Percentiles rank a stretch among this genome's conserved stretches.
Conservation (phyloP, 2,113 vertebrate genomes). For the Rhinogobius similis region DNA sequence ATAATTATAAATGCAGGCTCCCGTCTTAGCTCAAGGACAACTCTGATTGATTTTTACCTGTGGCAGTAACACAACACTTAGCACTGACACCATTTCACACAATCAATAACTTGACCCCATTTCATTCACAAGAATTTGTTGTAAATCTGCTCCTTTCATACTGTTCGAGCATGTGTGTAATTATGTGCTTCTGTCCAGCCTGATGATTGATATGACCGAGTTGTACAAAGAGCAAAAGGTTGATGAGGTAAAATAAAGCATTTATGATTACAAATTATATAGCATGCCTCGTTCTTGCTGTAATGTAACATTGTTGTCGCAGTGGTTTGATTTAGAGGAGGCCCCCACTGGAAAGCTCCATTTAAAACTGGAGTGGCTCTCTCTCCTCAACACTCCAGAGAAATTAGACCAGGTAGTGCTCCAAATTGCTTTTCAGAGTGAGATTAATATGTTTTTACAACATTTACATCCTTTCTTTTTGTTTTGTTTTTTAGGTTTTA, state of each 20-base stretch:
- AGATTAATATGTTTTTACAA: background rate
- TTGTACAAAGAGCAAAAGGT: slow-evolving; percentile 92
- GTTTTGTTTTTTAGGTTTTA: slow-evolving; percentile 79
- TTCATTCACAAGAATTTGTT: slow-evolving; percentile 22
- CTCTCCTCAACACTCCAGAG: slow-evolving; percentile 82
- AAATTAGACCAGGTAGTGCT: slow-evolving; percentile 86
- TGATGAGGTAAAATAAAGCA: slow-evolving; percentile 84
- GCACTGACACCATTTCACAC: slow-evolving; percentile 12
- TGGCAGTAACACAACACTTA: slow-evolving; percentile 34
- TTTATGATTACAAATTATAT: background rate
- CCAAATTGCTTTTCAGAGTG: background rate
- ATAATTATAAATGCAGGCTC: background rate
- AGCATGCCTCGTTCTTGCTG: background rate
- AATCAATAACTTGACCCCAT: slow-evolving; percentile 26
- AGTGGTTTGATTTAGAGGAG: slow-evolving; percentile 97
- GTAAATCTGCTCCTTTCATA: slow-evolving; percentile 8
- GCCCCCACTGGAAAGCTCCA: slow-evolving; percentile 90
- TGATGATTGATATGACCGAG: slow-evolving; percentile 93
- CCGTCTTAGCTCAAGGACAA: slow-evolving; percentile 10
- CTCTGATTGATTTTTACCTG: slow-evolving; percentile 21
- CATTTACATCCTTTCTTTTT: background rate
- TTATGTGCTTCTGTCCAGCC: slow-evolving; percentile 73
- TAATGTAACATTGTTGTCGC: background rate
- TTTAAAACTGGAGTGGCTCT: slow-evolving; percentile 94
- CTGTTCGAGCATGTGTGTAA: slow-evolving; percentile 14